Evolutionary conservation across 1,140 invertebrate species (phyloP).

Genomic region (Elysia chlorotica): DNA sequence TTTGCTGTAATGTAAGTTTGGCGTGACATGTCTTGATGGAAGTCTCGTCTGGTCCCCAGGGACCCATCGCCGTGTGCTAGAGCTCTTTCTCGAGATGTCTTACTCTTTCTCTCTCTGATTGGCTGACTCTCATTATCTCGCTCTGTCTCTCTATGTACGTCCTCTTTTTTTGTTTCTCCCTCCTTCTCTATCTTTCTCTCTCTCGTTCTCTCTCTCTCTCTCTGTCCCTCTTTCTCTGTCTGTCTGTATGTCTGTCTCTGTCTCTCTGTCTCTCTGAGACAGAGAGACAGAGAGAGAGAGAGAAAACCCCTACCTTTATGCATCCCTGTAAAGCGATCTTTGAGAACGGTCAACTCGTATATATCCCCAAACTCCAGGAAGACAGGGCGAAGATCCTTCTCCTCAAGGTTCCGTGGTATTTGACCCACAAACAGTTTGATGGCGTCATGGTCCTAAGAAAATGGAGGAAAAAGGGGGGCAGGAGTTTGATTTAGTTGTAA

Average conservation of each 20-base stretch:
- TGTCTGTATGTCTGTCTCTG: not conserved
- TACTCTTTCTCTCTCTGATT: too few relatives aligned
- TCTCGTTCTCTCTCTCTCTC: too few relatives aligned
- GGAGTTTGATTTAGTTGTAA: too few relatives aligned
- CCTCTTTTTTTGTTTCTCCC: too few relatives aligned
- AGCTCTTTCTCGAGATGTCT: too few relatives aligned
- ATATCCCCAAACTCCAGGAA: conserved; percentile 93
- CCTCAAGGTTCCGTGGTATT: conserved; percentile 87
- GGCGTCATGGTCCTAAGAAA: conserved; percentile 66
- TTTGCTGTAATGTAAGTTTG: too few relatives aligned
- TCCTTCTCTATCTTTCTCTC: too few relatives aligned
- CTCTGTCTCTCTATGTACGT: too few relatives aligned
- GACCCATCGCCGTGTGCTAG: too few relatives aligned
- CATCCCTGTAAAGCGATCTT: conserved; percentile 82
- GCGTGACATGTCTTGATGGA: too few relatives aligned
- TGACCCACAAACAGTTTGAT: conserved; percentile 92
- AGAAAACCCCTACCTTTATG: conserved; percentile 77
- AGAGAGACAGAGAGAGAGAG: not conserved
- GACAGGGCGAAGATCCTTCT: conserved; percentile 85
- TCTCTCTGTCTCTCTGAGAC: not conserved
- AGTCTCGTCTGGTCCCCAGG: too few relatives aligned
- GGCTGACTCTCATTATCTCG: too few relatives aligned
- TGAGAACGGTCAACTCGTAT: conserved; percentile 90
- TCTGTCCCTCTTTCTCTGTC: not conserved
- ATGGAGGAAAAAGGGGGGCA: not conserved